A percentile compares a stretch with the other conserved stretches of the same genome.
These are phyloP conservation scores for Eucriotettix oculatus DNA, from an alignment of 2,888 invertebrate genomes.

Conservation along the genomic window DNA sequence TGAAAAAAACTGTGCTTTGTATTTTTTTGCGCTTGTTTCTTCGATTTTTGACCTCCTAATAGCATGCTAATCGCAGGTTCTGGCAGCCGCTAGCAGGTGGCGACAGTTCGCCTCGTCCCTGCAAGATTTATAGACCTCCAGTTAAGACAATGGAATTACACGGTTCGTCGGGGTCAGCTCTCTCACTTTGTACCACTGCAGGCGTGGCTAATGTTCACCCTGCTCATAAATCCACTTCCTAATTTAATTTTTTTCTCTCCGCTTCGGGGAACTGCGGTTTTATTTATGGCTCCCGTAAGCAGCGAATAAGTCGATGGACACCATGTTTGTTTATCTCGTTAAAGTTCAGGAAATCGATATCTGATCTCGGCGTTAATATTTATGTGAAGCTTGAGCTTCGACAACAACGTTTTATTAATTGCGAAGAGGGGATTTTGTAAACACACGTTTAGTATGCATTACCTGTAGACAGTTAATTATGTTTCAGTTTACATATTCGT, in stretches of 20 bases:
- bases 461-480: too few relatives aligned
- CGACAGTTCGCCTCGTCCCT: background rate
- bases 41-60: too few relatives aligned
- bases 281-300: background rate
- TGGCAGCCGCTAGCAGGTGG: background rate
- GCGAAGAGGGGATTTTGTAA: too few relatives aligned
- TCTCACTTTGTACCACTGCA: background rate
- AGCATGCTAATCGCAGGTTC: too few relatives aligned
- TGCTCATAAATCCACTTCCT: conserved; percentile 8
- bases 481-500: too few relatives aligned
- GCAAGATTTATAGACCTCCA: background rate
- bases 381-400: too few relatives aligned
- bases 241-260: conserved; percentile 8
- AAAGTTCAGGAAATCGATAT: background rate
- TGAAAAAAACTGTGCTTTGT: too few relatives aligned
- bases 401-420: too few relatives aligned
- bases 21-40: too few relatives aligned
- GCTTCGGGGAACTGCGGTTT: background rate
- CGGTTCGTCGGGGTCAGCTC: background rate
- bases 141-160: background rate
- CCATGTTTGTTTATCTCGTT: background rate
- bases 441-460: too few relatives aligned
- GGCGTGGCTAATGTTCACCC: background rate
- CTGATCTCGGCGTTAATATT: background rate
- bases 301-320: too few relatives aligned